Percentiles rank a stretch among this genome's conserved stretches.
These are phyloP conservation scores for Panurus biarmicus DNA, from an alignment of 2,113 vertebrate species.

Conservation along the genomic window DNA sequence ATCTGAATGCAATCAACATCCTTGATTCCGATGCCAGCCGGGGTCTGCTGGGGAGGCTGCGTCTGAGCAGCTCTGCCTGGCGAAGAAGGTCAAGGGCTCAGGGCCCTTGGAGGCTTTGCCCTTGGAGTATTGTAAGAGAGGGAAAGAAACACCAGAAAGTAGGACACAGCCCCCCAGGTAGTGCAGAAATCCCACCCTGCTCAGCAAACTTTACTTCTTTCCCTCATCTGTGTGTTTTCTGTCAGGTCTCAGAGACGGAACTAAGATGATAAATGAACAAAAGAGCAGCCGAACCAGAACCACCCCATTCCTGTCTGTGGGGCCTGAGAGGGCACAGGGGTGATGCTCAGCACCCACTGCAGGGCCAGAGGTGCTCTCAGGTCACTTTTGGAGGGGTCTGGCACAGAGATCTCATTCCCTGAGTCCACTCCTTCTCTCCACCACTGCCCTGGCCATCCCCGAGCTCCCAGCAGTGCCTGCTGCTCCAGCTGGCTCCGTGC, in stretches of 20 bases:
- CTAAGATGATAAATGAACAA: slow-evolving; percentile 30
- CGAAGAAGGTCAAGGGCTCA: slow-evolving; percentile 31
- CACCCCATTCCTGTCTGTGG: fast-evolving
- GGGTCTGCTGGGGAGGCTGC: not conserved
- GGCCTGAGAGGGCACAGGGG: not conserved
- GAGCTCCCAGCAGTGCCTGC: not conserved
- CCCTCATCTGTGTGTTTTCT: not conserved
- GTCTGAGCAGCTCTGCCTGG: not conserved
- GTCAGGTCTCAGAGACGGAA: not conserved
- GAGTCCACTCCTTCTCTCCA: fast-evolving
- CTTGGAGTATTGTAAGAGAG: slow-evolving; percentile 11
- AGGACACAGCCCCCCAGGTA: slow-evolving; percentile 20
- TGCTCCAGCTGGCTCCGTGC: fast-evolving
- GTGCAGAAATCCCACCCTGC: not conserved
- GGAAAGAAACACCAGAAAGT: slow-evolving; percentile 21
- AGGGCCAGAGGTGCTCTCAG: not conserved
- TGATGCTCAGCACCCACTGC: not conserved
- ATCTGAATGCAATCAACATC: slow-evolving; percentile 42
- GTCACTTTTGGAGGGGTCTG: not conserved
- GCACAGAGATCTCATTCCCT: fast-evolving
- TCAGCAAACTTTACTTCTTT: slow-evolving; percentile 3
- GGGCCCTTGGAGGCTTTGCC: not conserved
- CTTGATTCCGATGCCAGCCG: slow-evolving; percentile 1
- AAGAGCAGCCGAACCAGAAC: not conserved
- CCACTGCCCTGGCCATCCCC: fast-evolving